Base-by-base conservation (phyloP, 2,113 vertebrate species). In the Recurvirostra avosetta region DNA sequence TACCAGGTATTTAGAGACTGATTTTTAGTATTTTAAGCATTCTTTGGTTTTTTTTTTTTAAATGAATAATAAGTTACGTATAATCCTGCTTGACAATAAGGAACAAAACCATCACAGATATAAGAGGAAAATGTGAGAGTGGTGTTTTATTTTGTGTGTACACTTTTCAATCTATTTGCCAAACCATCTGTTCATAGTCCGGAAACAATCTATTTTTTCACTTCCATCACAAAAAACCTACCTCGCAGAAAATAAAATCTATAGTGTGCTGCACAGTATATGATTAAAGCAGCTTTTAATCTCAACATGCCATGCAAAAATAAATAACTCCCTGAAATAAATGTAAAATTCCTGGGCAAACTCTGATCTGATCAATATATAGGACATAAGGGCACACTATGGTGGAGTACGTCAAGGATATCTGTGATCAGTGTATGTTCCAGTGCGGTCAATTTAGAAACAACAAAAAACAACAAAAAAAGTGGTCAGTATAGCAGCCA, bases 1-100 rank as follows among this genome's bases (percentile, higher is more conserved):
- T 84, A 55, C 74, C 95, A 98, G 98, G 98, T 98, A 98, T 92
- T 96, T 94, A 49, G 9, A 90, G 43, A 52, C 11, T 52, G 0
- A 21, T 72, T 92, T 92, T 59, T 40, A 87, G 22, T 73, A 40
- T 65, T 77, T 70, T 45, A 73, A 82, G 53, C 1, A 26, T 32
- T 58, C 3, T 75, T 75, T 65, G 2, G 1, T 2, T 52, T 19
- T 19, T 55, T 16, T 21, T 58, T 17, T 49, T 34, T 15, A 2
- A 63, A 40, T 65, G 2, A 47, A 12, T 77, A 21, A 7, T 72
- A 72, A n/a, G 12, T 66, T 23, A 36, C 9, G n/a, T 52, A 9
- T 26, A 90, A 66, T 58, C 12, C 4, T 76, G 5, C 8, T 90
- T 80, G 38, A 22, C 62, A 92, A 30, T 29, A 58, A 90, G 45